Conservation (phyloP, 2,888 invertebrate species). For the Hirtodrosophila alboralis region DNA sequence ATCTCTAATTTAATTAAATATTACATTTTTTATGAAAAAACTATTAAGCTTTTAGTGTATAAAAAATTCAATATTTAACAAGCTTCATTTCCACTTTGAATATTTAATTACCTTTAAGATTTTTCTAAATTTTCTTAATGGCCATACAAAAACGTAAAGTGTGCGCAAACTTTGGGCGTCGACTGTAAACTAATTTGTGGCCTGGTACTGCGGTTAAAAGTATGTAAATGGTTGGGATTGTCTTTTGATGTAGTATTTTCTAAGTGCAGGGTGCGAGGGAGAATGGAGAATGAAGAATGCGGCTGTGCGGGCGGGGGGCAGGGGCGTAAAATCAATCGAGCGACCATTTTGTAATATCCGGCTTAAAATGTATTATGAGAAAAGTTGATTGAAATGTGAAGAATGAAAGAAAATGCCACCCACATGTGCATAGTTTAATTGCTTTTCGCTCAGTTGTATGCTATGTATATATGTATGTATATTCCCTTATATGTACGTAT, state of each 20-base stretch:
- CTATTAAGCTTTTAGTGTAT: no score
- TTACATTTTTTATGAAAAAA: no score
- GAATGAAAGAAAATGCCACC: constrained; percentile 10
- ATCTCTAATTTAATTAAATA: no score
- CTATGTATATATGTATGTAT: constrained; percentile 1
- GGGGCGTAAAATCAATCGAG: constrained; percentile 57
- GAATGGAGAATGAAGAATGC: no score
- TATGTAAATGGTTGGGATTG: constrained; percentile 25
- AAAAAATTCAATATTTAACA: no score
- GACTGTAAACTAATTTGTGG: constrained; percentile 35
- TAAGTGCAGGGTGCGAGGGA: no score
- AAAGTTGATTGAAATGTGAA: constrained; percentile 51
- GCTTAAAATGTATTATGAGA: constrained; percentile 71
- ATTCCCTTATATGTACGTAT: constrained; percentile 6
- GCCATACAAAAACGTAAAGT: constrained; percentile 2
- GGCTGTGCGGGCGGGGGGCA: neutral
- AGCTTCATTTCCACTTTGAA: no score
- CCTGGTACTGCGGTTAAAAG: constrained; percentile 8
- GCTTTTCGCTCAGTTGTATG: constrained; percentile 38
- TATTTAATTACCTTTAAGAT: neutral
- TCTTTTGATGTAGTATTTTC: constrained; percentile 35
- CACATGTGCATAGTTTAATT: constrained; percentile 64
- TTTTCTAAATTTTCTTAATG: neutral
- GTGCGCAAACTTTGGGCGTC: constrained; percentile 10
- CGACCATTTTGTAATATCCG: constrained; percentile 72